Conservation (phyloP, 2,797 vertebrate species). For the Ispidina picta region DNA sequence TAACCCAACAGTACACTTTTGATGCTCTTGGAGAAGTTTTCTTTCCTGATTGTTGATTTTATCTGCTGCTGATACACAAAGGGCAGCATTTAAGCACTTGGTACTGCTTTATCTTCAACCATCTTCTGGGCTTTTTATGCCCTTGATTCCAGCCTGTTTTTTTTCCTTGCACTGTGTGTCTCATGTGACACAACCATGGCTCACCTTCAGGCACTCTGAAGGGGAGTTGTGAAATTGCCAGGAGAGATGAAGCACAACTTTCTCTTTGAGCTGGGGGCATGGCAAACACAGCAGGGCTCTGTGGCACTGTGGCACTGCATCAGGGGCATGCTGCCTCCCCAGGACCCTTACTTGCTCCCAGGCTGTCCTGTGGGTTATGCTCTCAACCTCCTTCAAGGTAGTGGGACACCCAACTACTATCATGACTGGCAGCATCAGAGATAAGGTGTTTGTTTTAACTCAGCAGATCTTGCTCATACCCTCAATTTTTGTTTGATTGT, state of each 20-base stretch:
- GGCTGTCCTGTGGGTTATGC: background rate
- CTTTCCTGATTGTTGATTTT: background rate
- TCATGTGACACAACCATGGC: constrained; percentile 6
- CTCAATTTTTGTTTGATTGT: background rate
- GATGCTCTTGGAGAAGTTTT: background rate
- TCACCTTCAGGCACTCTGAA: constrained; percentile 32
- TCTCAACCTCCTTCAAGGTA: constrained; percentile 50
- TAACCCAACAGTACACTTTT: background rate
- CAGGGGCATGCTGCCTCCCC: background rate
- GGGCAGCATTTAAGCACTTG: fast-evolving
- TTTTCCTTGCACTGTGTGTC: constrained; percentile 29
- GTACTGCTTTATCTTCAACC: background rate
- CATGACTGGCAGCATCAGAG: constrained; percentile 43
- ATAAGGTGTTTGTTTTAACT: constrained; percentile 28
- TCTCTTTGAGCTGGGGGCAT: constrained; percentile 21
- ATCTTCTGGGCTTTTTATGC: background rate
- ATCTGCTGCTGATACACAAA: background rate
- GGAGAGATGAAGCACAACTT: constrained; percentile 43
- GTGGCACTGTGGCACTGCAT: background rate
- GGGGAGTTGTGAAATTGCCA: constrained; percentile 27
- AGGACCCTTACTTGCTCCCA: constrained; percentile 20
- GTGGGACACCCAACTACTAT: background rate
- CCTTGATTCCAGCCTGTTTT: background rate
- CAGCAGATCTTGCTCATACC: background rate
- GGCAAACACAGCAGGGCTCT: background rate